Evolutionary conservation across 2,888 invertebrate genomes (phyloP).

Genomic region (Rhyacophila evoluta): DNA sequence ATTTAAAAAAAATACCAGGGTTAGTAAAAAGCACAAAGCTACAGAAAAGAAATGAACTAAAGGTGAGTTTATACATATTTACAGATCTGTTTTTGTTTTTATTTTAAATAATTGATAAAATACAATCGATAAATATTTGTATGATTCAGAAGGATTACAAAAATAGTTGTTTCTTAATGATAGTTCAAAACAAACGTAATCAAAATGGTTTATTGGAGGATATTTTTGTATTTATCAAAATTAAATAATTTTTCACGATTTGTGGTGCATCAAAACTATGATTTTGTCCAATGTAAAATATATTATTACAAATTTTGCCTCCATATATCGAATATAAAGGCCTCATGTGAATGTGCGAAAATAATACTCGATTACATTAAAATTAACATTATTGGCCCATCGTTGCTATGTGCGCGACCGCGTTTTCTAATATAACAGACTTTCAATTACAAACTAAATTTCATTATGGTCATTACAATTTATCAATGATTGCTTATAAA

Average conservation of each 20-base stretch:
- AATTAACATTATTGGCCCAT: constrained; percentile 54
- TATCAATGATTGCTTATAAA: constrained; percentile 26
- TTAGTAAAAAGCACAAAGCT: constrained; percentile 40
- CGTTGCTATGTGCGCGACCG: constrained; percentile 53
- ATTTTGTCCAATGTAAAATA: constrained; percentile 27
- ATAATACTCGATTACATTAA: constrained; percentile 54
- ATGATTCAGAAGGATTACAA: background rate
- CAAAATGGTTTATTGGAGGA: background rate
- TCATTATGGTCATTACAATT: constrained; percentile 42
- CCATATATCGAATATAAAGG: constrained; percentile 39
- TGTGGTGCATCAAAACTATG: background rate
- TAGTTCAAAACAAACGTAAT: constrained; percentile 1
- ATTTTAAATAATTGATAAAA: constrained; percentile 21
- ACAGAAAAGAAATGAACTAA: constrained; percentile 13
- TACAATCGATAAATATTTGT: background rate
- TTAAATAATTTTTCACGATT: background rate
- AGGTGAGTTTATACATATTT: constrained; percentile 42
- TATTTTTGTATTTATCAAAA: background rate
- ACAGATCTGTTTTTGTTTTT: constrained; percentile 28
- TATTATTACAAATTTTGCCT: constrained; percentile 12
- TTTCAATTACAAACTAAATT: constrained; percentile 43
- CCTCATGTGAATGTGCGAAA: constrained; percentile 52
- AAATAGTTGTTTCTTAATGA: background rate
- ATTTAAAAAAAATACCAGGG: constrained; percentile 48
- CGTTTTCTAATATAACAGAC: constrained; percentile 51